These are phyloP conservation scores for Takifugu flavidus DNA, from an alignment of 2,113 vertebrate species.

Conservation along the genomic window DNA sequence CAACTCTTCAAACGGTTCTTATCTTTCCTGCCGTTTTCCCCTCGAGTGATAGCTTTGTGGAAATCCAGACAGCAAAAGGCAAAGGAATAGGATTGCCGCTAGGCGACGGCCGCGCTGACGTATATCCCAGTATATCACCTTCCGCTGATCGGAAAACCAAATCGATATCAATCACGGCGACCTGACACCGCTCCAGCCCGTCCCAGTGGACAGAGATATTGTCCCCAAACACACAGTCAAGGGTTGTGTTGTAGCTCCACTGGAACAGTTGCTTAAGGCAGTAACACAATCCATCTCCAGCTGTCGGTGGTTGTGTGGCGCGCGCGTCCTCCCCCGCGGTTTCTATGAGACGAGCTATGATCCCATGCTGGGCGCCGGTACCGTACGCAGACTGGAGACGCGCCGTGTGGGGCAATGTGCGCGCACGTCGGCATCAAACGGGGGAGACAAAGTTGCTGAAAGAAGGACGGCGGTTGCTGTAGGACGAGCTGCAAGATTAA, in stretches of 20 bases:
- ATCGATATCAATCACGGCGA: conserved; percentile 24
- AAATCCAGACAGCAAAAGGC: conserved; percentile 24
- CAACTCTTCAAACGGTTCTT: conserved; percentile 33
- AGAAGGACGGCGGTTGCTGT: conserved; percentile 19
- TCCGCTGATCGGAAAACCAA: conserved; percentile 12
- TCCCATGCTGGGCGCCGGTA: conserved; percentile 27
- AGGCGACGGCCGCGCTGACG: conserved; percentile 14
- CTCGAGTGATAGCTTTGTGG: conserved; percentile 36
- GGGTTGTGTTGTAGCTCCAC: conserved; percentile 26
- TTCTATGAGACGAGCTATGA: conserved; percentile 33
- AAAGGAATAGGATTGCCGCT: conserved; percentile 19
- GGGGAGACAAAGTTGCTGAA: conserved; percentile 2
- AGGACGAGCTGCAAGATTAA: conserved; percentile 41
- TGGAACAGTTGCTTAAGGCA: conserved; percentile 47
- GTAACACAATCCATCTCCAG: conserved; percentile 45
- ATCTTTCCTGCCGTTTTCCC: conserved; percentile 35
- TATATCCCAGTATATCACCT: conserved; percentile 3
- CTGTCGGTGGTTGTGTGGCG: conserved; percentile 47
- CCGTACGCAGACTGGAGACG: conserved; percentile 11
- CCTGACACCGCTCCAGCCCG: conserved; percentile 31
- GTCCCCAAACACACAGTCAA: conserved; percentile 30
- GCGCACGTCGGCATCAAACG: conserved; percentile 6
- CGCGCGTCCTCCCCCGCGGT: conserved; percentile 44
- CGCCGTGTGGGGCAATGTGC: conserved; percentile 1
- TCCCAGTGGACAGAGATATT: conserved; percentile 25